Base-by-base conservation (phyloP, 2,113 vertebrate genomes). In the Chamaetylas fuelleborni region DNA sequence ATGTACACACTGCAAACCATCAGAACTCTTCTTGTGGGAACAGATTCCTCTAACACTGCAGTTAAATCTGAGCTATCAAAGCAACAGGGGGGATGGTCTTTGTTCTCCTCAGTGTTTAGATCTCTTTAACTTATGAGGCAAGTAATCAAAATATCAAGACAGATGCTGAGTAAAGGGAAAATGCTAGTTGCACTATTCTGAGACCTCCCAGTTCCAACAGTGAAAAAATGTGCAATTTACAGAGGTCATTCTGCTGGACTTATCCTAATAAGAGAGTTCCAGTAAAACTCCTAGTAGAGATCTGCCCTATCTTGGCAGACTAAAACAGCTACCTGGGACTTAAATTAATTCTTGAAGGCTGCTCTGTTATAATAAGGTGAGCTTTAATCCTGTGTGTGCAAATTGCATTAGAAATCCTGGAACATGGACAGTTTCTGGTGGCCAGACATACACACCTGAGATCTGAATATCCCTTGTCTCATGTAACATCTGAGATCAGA, bases 141-240 rank as follows among this genome's bases (percentile, higher is more conserved):
- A 91, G 28, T 53, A 85, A 94, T 80, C 87, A 91, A 79, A 96
- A 87, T 70, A 88, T 50, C 40, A 82, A 93, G n/a, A 43, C 57
- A 95, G 85, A 87, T 18, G 3, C 43, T 38, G 85, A 61, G 53
- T 47, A 82, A 89, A 87, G 66, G 57, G 23, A 71, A 91, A 88
- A 85, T 22, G 16, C 38, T 48, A 64, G 34, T 57, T 71, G 23
- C 12, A n/a, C 38, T 53, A 24, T 51, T 85, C 73, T 53, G 61
- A 96, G 78, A 87, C 65, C 69, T 94, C 81, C 70, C 70, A 87
- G 65, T 72, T 82, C 47, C 92, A 91, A 31, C 8, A 24, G 65
- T 80, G 79, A 66, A 91, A 90, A 93, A 69, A 71, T n/a, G 19
- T 81, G 31, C 26, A 28, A 56, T 91, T 95, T 85, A 71, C 43